Evolutionary conservation across 1,140 invertebrate species (phyloP).

Genomic region (Drosophila carrolli): DNA sequence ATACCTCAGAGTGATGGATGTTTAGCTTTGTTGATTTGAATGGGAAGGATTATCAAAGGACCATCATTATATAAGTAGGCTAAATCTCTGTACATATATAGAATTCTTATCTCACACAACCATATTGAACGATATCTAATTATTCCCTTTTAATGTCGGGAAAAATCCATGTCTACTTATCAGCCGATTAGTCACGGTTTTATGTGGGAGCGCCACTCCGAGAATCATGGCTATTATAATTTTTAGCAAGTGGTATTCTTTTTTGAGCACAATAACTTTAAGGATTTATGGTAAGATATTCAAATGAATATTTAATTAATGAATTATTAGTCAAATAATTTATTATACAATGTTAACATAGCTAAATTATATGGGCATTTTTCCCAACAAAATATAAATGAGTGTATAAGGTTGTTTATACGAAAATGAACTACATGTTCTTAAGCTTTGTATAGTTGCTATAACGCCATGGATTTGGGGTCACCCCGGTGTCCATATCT

Average conservation of each 20-base stretch:
- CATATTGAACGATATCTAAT: background rate
- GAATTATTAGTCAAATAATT: too few relatives aligned
- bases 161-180: background rate
- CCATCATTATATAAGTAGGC: background rate
- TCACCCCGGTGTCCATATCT: background rate
- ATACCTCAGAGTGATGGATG: background rate
- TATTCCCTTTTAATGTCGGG: background rate
- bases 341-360: too few relatives aligned
- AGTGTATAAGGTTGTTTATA: too few relatives aligned
- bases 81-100: background rate
- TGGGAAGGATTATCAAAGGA: background rate
- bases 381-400: too few relatives aligned
- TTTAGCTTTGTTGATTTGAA: background rate
- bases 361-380: too few relatives aligned
- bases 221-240: background rate
- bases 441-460: background rate
- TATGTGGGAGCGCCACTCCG: background rate
- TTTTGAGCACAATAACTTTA: too few relatives aligned
- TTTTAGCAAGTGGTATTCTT: background rate
- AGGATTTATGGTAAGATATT: too few relatives aligned
- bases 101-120: background rate
- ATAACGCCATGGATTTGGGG: background rate
- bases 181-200: slow-evolving; percentile 15
- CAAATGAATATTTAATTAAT: too few relatives aligned
- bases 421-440: too few relatives aligned